Conservation (phyloP, 2,888 invertebrate genomes). For the Drosophila vallismaia region DNA sequence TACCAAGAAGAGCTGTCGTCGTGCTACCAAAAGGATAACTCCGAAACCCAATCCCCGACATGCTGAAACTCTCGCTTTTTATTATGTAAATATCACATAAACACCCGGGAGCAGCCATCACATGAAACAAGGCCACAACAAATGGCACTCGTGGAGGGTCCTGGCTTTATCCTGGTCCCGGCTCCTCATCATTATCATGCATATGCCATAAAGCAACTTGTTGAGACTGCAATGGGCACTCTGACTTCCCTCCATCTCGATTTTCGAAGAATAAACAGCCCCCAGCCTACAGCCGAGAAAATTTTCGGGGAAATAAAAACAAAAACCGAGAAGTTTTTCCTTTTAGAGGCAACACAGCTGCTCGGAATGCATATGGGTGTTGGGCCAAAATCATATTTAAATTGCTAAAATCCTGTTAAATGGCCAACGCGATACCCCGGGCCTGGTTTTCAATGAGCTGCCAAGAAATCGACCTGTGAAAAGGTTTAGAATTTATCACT, state of each 20-base stretch:
- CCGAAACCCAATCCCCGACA: slow-evolving; percentile 41
- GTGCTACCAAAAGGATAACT: slow-evolving; percentile 59
- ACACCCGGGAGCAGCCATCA: slow-evolving; percentile 81
- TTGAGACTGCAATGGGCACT: slow-evolving; percentile 56
- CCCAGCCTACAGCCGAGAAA: slow-evolving; percentile 30
- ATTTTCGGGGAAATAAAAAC: slow-evolving; percentile 45
- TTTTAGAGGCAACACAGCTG: slow-evolving; percentile 50
- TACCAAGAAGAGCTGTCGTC: slow-evolving; percentile 28
- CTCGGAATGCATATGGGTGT: slow-evolving; percentile 46
- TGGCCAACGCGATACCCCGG: slow-evolving; percentile 61
- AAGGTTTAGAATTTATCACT: slow-evolving; percentile 47
- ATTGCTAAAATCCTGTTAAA: slow-evolving; percentile 71
- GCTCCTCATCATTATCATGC: slow-evolving; percentile 74
- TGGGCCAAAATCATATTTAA: slow-evolving; percentile 73
- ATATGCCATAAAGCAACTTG: slow-evolving; percentile 80
- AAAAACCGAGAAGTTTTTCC: slow-evolving; percentile 31
- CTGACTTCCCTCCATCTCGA: slow-evolving; percentile 1
- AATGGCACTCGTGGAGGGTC: slow-evolving; percentile 35
- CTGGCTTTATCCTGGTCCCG: slow-evolving; percentile 16
- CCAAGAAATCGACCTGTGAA: slow-evolving; percentile 23
- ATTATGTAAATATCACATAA: slow-evolving; percentile 82
- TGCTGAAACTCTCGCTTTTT: slow-evolving; percentile 72
- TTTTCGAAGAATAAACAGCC: slow-evolving; percentile 44
- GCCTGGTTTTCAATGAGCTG: slow-evolving; percentile 45
- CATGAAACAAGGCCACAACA: slow-evolving; percentile 62